Conservation (phyloP, 2,113 vertebrate species). For the Mustela nigripes region DNA sequence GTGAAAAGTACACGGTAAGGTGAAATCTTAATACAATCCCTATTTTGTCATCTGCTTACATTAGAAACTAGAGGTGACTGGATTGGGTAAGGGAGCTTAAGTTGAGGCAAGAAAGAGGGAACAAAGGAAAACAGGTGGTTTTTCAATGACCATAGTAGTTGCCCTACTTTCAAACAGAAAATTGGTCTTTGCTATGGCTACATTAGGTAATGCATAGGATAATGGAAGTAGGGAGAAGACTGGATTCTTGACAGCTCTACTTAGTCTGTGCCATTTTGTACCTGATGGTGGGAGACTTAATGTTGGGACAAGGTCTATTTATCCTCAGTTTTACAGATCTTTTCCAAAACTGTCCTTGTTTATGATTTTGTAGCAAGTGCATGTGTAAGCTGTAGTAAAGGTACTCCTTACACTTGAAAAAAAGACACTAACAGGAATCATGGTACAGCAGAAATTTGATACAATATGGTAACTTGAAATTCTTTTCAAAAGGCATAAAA, state of each 20-base stretch:
- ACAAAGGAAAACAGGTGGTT: neutral
- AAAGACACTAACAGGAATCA: conserved; percentile 22
- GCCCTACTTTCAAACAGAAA: neutral
- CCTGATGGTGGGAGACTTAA: neutral
- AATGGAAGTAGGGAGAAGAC: neutral
- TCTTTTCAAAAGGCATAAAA: conserved; percentile 55
- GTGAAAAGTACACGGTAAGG: neutral
- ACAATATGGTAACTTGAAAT: conserved; percentile 48
- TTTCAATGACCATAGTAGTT: conserved; percentile 21
- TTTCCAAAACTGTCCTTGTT: conserved; percentile 32
- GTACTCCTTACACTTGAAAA: neutral
- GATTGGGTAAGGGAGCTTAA: neutral
- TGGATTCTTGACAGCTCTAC: neutral
- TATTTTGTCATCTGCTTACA: conserved; percentile 15
- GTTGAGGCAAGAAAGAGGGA: neutral
- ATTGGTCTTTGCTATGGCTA: neutral
- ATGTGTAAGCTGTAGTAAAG: neutral
- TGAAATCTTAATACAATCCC: conserved; percentile 44
- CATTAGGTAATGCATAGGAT: neutral
- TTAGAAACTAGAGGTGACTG: conserved; percentile 31
- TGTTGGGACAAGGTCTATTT: neutral
- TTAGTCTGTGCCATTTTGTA: neutral
- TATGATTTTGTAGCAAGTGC: conserved; percentile 37
- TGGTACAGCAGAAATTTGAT: neutral
- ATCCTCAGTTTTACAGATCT: neutral